Evolutionary conservation across 2,113 vertebrate species (phyloP).

Genomic region (Ciconia stormi): DNA sequence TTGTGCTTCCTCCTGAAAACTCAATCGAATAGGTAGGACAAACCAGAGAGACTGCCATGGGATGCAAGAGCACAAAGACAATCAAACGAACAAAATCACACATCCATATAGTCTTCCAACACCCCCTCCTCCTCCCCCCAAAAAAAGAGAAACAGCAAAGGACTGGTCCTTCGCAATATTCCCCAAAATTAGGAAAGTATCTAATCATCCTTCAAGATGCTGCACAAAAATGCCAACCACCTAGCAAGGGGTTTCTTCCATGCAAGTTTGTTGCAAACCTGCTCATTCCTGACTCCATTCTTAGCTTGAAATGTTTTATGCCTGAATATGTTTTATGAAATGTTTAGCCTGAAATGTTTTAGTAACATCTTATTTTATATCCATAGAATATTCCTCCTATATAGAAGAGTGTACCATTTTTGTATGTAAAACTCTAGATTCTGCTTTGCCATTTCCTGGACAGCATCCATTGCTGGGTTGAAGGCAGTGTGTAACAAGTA

Average conservation of each 20-base stretch:
- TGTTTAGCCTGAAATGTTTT: neutral
- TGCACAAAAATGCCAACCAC: neutral
- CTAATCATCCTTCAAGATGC: neutral
- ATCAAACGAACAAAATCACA: neutral
- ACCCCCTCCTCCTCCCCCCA: fast-evolving
- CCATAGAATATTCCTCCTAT: neutral
- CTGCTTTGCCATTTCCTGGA: neutral
- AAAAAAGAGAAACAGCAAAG: neutral
- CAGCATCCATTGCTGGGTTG: neutral
- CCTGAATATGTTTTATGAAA: too few relatives aligned
- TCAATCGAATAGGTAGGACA: neutral
- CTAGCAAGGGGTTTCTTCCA: neutral
- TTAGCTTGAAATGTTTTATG: neutral
- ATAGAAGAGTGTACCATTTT: neutral
- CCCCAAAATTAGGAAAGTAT: neutral
- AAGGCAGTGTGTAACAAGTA: neutral
- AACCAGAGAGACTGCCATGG: neutral
- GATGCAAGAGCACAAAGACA: neutral
- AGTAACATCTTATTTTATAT: neutral
- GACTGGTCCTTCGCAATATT: neutral
- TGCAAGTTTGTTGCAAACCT: neutral
- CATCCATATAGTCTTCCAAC: neutral
- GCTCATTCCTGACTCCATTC: neutral
- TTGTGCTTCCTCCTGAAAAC: neutral
- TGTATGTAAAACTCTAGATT: neutral